A percentile compares a stretch with the other conserved stretches of the same genome.
Evolutionary conservation across 2,113 vertebrate species (phyloP).

Genomic region (Myanophis thanlyinensis): DNA sequence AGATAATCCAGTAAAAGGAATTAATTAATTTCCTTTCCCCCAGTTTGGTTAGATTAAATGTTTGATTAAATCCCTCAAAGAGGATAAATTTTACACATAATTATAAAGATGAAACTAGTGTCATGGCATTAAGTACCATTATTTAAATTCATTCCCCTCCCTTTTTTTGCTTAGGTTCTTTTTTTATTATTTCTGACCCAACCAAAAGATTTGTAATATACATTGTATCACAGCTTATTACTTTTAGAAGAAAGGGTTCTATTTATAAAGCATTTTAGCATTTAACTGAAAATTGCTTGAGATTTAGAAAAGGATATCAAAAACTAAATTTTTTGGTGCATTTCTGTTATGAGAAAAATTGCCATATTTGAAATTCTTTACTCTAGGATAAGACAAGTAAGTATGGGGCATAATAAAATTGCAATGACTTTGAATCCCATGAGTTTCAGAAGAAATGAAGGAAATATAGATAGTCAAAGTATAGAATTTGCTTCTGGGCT

Average conservation of each 20-base stretch:
- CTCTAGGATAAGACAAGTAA: background rate
- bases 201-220: background rate
- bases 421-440: background rate
- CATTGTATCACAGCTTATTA: background rate
- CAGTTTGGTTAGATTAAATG: slow-evolving; percentile 17
- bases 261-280: background rate
- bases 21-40: slow-evolving; percentile 24
- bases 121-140: slow-evolving; percentile 27
- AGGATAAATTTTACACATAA: slow-evolving; percentile 24
- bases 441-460: background rate
- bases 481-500: background rate
- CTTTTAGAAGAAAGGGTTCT: slow-evolving; percentile 9
- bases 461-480: background rate
- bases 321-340: background rate
- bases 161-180: background rate
- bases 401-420: background rate
- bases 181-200: background rate
- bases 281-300: background rate
- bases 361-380: background rate
- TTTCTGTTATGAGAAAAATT: background rate
- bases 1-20: slow-evolving; percentile 8
- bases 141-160: slow-evolving; percentile 15
- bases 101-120: slow-evolving; percentile 22
- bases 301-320: background rate
- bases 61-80: slow-evolving; percentile 17